A percentile compares a stretch with the other conserved stretches of the same genome.
phyloP scores from a whole-genome alignment of 2,888 invertebrate species.

The Parapristionchus giblindavisi region DNA sequence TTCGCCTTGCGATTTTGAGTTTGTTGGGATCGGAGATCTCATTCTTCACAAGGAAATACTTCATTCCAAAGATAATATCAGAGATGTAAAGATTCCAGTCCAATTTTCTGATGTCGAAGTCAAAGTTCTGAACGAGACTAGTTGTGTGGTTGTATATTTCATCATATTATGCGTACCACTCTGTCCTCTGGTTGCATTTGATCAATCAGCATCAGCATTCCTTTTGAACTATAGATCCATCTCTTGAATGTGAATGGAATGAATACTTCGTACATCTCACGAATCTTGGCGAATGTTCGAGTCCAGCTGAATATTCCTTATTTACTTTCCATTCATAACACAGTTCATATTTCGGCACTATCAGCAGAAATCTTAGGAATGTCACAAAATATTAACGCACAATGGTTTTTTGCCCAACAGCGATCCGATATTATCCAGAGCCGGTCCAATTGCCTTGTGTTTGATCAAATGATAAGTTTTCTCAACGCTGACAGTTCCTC shows the following conservation, averaged over 20 bases:
- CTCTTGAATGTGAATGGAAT: slow-evolving; percentile 6
- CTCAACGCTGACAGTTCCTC: background rate
- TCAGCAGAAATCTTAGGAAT: background rate
- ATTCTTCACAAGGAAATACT: slow-evolving; percentile 11
- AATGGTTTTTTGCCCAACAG: background rate
- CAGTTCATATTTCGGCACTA: background rate
- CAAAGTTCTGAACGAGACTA: background rate
- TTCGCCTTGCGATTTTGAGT: background rate
- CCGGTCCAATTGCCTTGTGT: background rate
- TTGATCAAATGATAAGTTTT: background rate
- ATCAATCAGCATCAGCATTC: background rate
- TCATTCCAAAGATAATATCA: slow-evolving; percentile 12
- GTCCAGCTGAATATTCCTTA: background rate
- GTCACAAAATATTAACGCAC: background rate
- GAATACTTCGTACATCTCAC: background rate
- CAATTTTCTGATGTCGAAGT: background rate
- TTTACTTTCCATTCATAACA: background rate
- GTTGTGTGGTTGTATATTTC: background rate
- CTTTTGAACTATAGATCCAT: background rate
- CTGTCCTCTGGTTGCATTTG: slow-evolving; percentile 11
- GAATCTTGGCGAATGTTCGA: slow-evolving; percentile 1
- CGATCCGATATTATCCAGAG: background rate
- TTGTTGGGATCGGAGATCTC: slow-evolving; percentile 6
- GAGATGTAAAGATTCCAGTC: slow-evolving; percentile 13
- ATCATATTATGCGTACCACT: background rate